Evolutionary conservation across 2,113 vertebrate species (phyloP), one percentile per base, ranked within the genome.

Genomic region (Lampris megalopsis): DNA sequence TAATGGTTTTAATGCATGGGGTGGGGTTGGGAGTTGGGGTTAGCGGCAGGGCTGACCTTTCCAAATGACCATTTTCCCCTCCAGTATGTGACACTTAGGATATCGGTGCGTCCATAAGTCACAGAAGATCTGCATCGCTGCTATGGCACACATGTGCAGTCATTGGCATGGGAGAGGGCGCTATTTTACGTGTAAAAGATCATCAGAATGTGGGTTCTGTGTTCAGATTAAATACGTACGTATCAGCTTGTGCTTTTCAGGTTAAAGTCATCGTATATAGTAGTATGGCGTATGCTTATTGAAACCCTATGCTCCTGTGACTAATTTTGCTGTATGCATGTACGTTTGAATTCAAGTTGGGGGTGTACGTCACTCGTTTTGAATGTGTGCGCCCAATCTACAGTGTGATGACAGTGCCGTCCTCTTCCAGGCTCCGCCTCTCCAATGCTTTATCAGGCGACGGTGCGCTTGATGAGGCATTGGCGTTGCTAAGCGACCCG

Each of bases 381-480:
- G 71, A 43, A 61, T 43, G 42, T 52, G 64, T 47, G 4, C 57
- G 24, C n/a, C n/a, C 5, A 10, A 38, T 73, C 94, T 96, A 99
- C 68, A 99, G 94, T 0, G 98, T 99, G 79, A 99, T 98, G 62
- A 99, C 95, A 0, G 98, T 99, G 37, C 98, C 98, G 0, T 99
- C 98, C 86, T 99, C 98, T 89, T 99, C 98, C 77, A 99, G 72
- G 90, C 53, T 92, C 88, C 43, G 94, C 65, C 86, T 90, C 84
- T 67, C 70, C 85, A 59, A 43, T 43, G 71, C 95, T 88, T 63
- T 71, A 86, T 93, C 91, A 0, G 79, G 80, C 6, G 88, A 83
- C 1, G 84, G 79, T 1, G 77, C 74, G 36, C 54, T 53, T 0
- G 68, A 63, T 1, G 71, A 41, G 57, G 63, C 61, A 1, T 90